A percentile compares a stretch with the other conserved stretches of the same genome.
Conservation (phyloP, 1,140 invertebrate species). For the Eurosta solidaginis region DNA sequence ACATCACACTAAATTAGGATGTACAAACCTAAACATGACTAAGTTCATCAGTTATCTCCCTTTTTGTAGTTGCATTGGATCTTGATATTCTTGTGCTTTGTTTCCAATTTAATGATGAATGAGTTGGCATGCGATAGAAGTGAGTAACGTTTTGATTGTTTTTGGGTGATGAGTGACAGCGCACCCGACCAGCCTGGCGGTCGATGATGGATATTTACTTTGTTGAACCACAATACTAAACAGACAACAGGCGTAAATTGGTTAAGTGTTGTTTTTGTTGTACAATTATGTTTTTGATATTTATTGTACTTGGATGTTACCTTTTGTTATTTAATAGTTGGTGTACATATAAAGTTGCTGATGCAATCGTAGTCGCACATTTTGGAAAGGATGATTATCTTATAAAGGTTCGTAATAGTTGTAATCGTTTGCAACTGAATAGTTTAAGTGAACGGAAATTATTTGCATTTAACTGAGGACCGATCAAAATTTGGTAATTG, state of each 20-base stretch:
- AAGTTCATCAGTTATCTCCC: neutral
- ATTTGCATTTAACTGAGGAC: too few relatives aligned
- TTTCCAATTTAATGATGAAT: neutral
- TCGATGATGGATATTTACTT: slow-evolving; percentile 8
- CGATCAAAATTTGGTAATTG: too few relatives aligned
- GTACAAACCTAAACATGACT: neutral
- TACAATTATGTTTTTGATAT: neutral
- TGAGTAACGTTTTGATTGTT: neutral
- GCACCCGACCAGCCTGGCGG: neutral
- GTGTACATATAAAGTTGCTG: too few relatives aligned
- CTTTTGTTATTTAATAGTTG: neutral
- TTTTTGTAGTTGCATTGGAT: neutral
- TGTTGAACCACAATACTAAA: neutral
- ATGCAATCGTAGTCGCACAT: too few relatives aligned
- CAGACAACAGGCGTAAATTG: neutral
- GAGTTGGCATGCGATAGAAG: neutral
- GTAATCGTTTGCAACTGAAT: too few relatives aligned
- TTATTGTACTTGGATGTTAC: neutral
- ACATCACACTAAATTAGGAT: slow-evolving; percentile 3
- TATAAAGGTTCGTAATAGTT: too few relatives aligned
- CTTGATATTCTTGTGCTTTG: neutral
- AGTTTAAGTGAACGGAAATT: too few relatives aligned
- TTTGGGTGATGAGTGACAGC: neutral
- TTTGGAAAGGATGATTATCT: too few relatives aligned
- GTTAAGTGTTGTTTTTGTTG: neutral